Conservation (phyloP, 2,113 vertebrate species). For the Notarius quadriscutis region DNA sequence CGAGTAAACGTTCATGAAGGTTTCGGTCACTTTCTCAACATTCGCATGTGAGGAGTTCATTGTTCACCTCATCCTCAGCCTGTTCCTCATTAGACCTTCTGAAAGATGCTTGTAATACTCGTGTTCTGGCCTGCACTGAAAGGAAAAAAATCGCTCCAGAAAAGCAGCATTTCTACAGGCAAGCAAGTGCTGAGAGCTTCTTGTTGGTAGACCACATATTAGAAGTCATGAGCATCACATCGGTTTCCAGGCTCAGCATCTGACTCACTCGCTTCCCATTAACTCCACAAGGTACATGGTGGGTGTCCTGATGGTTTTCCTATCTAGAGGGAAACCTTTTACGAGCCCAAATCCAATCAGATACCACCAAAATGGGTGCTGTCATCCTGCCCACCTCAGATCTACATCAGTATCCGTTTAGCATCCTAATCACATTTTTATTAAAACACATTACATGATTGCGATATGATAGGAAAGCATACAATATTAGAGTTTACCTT, state of each 20-base stretch:
- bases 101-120: not conserved
- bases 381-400: not conserved
- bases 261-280: not conserved
- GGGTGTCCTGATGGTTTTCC: conserved; percentile 1
- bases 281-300: not conserved
- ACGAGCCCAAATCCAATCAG: not conserved
- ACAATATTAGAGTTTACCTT: not conserved
- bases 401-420: not conserved
- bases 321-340: not conserved
- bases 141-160: not conserved
- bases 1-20: conserved; percentile 6
- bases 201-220: not conserved
- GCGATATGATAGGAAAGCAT: not conserved
- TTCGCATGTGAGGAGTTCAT: conserved; percentile 8
- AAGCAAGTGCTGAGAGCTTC: not conserved
- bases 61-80: conserved; percentile 3
- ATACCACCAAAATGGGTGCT: not conserved
- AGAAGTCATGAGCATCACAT: conserved; percentile 1
- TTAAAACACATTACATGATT: not conserved
- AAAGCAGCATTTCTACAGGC: not conserved
- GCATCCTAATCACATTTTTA: not conserved
- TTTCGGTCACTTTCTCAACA: conserved; percentile 13
- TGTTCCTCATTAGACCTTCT: conserved; percentile 1
- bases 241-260: not conserved
- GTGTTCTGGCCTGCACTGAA: not conserved